Conservation (phyloP, 2,888 invertebrate genomes). For the Calameuta filiformis region DNA sequence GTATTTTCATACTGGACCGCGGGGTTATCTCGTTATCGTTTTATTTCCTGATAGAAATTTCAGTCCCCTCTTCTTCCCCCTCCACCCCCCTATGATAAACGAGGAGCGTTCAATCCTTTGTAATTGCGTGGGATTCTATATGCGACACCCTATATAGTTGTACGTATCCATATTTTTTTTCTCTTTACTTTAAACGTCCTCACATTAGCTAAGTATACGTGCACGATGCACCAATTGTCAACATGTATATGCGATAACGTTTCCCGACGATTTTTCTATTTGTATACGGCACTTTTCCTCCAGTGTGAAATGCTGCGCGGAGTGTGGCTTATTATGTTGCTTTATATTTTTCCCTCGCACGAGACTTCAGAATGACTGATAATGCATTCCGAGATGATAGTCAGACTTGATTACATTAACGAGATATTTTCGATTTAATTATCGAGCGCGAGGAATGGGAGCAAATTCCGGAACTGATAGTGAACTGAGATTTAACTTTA, state of each 20-base stretch:
- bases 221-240: background rate
- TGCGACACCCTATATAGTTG: background rate
- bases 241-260: background rate
- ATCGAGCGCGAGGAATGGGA: background rate
- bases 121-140: no score
- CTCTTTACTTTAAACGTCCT: background rate
- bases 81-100: background rate
- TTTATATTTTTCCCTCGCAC: background rate
- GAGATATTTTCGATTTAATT: background rate
- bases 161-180: background rate
- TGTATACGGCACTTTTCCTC: background rate
- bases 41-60: constrained; percentile 40
- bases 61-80: no score
- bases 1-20: constrained; percentile 11
- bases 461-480: background rate
- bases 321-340: background rate
- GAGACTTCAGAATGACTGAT: background rate
- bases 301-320: background rate
- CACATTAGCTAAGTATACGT: background rate
- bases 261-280: background rate
- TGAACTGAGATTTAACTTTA: background rate
- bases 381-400: background rate
- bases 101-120: no score
- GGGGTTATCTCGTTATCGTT: constrained; percentile 48
- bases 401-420: background rate